phyloP scores from a whole-genome alignment of 2,113 vertebrate species.

The rabbit (Oryctolagus cuniculus) region DNA sequence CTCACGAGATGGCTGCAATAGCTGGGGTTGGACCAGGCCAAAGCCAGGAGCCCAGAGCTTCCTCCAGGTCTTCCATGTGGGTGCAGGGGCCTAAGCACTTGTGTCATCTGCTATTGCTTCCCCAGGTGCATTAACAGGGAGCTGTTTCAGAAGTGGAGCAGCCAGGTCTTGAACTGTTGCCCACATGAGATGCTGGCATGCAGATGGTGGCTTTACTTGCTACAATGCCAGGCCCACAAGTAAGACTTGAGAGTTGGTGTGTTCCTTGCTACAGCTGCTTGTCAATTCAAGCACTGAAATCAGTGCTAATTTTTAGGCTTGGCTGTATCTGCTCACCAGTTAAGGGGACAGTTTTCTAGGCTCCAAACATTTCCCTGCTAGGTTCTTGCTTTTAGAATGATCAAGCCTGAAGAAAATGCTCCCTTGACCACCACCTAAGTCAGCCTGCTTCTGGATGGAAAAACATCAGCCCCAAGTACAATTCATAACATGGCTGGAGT shows the following conservation, averaged over 20 bases:
- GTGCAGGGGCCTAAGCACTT: too few relatives aligned
- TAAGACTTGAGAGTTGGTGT: neutral
- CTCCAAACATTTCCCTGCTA: neutral
- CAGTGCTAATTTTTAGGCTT: neutral
- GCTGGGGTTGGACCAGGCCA: too few relatives aligned
- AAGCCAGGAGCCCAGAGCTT: too few relatives aligned
- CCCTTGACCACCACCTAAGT: neutral
- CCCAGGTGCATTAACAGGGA: too few relatives aligned
- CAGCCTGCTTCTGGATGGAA: neutral
- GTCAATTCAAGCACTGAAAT: neutral
- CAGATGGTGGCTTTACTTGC: too few relatives aligned
- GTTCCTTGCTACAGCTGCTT: neutral
- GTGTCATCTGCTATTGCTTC: too few relatives aligned
- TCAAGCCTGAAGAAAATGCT: neutral
- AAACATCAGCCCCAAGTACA: neutral
- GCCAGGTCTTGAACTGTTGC: too few relatives aligned
- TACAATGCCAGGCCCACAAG: neutral
- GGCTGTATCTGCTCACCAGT: neutral
- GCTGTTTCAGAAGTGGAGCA: too few relatives aligned
- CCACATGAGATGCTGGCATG: too few relatives aligned
- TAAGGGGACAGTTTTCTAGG: neutral
- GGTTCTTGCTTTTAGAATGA: constrained; percentile 21
- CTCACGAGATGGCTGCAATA: too few relatives aligned
- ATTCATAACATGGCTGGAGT: neutral
- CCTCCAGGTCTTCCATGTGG: too few relatives aligned